Evolutionary conservation across 2,797 vertebrate genomes (phyloP), one percentile per base, ranked within the genome.

Genomic region (Choloepus didactylus): DNA sequence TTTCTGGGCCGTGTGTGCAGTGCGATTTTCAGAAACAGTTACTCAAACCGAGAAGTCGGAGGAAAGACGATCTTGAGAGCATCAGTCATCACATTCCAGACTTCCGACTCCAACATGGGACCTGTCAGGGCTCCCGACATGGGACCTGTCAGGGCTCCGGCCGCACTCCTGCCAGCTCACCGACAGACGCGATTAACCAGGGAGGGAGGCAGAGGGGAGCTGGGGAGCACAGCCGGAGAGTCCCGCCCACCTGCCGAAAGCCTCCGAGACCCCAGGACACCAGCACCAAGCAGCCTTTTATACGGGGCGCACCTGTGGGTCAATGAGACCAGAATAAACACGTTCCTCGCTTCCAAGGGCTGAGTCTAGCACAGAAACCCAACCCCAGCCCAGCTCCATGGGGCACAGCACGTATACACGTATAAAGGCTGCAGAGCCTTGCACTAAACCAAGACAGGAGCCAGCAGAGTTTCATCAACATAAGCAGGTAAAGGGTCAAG

Each of bases 391-490:
- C 29, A 72, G 1, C 72, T 25, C 49, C 31, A 29, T 12, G 3
- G 9, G 0, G 3, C 18, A 29, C 6, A 21, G 12, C 1, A 18
- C 1, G 0, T 15, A 9, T 0, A 18, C 9, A 25, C 8, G 3
- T 27, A 31, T 3, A 66, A 4, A 44, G 49, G 29, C 59, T 41
- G 9, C 2, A 8, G 69, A 46, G 5, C 19, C 35, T 5, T 0
- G 25, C 66, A 14, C 18, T 1, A 21, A 35, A 27, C 23, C 25
- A 44, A 60, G 70, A 35, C 19, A 1, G 0, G 2, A 49, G n/a
- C 75, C 31, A 59, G 59, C 84, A 5, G 25, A 79, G 49, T 4
- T 25, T 62, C 4, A 60, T 19, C 64, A 56, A 5, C 21, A 16
- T 35, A 16, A 0, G 2, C 35, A 86, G 31, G 27, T 18, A 29